phyloP scores from a whole-genome alignment of 2,797 vertebrate genomes.

The Eupleurogrammus muticus region DNA sequence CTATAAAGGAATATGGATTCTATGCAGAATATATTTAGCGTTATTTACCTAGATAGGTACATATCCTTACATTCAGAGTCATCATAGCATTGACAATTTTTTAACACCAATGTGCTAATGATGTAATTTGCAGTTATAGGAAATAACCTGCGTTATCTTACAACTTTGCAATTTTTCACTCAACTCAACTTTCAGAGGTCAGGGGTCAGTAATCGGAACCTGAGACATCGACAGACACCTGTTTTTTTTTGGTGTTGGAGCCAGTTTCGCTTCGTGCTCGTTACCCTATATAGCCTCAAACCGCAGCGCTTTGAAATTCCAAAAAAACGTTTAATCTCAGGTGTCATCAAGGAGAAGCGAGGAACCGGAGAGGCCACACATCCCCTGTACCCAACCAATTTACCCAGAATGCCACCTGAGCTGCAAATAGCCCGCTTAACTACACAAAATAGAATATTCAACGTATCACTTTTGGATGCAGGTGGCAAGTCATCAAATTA shows the following conservation, averaged over 20 bases:
- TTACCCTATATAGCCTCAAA: slow-evolving; percentile 34
- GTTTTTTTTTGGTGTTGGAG: not conserved
- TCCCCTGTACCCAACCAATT: slow-evolving; percentile 77
- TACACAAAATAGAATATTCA: slow-evolving; percentile 77
- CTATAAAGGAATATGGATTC: not conserved
- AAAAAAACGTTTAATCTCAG: slow-evolving; percentile 76
- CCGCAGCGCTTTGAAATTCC: slow-evolving; percentile 68
- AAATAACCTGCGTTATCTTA: too few relatives aligned
- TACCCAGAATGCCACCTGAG: slow-evolving; percentile 68
- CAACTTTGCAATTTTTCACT: too few relatives aligned
- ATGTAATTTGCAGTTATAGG: too few relatives aligned
- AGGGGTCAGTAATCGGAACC: not conserved
- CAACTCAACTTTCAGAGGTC: too few relatives aligned
- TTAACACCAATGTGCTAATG: not conserved
- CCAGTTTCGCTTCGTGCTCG: not conserved
- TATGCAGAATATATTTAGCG: not conserved
- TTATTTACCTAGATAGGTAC: not conserved
- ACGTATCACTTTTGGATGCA: slow-evolving; percentile 65
- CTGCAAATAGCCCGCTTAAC: slow-evolving; percentile 77
- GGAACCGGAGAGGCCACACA: slow-evolving; percentile 61
- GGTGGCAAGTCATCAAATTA: slow-evolving; percentile 70
- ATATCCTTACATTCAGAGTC: not conserved
- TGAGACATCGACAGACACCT: not conserved
- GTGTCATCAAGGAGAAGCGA: slow-evolving; percentile 75
- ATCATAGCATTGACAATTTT: slow-evolving; percentile 1